Evolutionary conservation across 1,140 invertebrate genomes (phyloP), one percentile per base, ranked within the genome.

Genomic region (Drosophila setifemur): DNA sequence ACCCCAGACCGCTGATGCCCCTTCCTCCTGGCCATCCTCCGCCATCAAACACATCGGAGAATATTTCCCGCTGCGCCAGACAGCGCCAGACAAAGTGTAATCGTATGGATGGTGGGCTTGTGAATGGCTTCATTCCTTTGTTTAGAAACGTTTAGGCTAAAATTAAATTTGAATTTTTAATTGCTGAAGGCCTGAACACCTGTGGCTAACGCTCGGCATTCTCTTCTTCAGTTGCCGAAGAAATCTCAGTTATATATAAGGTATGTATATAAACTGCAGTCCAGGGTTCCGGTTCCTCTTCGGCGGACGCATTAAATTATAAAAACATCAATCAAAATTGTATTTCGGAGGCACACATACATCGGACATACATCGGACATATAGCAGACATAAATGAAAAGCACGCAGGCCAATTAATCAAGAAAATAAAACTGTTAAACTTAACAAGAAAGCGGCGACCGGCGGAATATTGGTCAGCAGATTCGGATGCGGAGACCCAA

Each of bases 271-370:
- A 33, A 23, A 23, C 61, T 23, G 25, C 19, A 21, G 45, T n/a
- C 44, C 29, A 58, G 52, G 29, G 64, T 28, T 18, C 33, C 31
- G 33, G 23, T 43, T 40, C 18, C 4, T 31, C 29, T 11, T 21
- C 8, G 28, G 16, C 28, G 12, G 25, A 33, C n/a, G 37, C 61
- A 48, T 55, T 58, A 83, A 83, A 85, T 83, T 86, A 83, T 85
- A 86, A 79, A 86, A 85, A 64, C 74, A 85, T 85, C 81, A 85
- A 86, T 85, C 79, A 85, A 79, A 75, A 79, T 86, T 71, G 49
- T 35, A 28, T 61, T 49, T 39, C 5, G 18, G 40, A 23, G 18
- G 42, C 21, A n/a, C n/a, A n/a, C n/a, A n/a, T n/a, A n/a, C n/a
- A n/a, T n/a, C n/a, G n/a, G n/a, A n/a, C n/a, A n/a, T n/a, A n/a